phyloP scores from a whole-genome alignment of 2,888 invertebrate species.

The Meandrusa payeni region DNA sequence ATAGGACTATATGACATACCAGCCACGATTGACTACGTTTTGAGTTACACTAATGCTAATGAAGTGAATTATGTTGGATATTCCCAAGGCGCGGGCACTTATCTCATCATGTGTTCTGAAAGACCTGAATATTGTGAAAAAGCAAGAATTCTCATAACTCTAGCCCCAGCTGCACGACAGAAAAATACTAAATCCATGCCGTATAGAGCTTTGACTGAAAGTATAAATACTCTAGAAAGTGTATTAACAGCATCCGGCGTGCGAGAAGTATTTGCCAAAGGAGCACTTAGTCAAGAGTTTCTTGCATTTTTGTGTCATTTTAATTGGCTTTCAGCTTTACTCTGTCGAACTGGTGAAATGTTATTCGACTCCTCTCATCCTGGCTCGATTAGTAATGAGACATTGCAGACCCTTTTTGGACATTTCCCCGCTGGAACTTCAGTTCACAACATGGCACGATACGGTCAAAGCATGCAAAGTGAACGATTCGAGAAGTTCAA shows the following conservation, averaged over 20 bases:
- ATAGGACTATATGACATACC: slow-evolving; percentile 87
- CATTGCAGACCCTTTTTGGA: slow-evolving; percentile 26
- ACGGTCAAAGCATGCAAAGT: slow-evolving; percentile 35
- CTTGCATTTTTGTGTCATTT: slow-evolving; percentile 49
- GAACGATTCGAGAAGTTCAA: slow-evolving; percentile 39
- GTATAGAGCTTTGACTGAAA: slow-evolving; percentile 77
- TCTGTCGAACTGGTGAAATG: slow-evolving; percentile 24
- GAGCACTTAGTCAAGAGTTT: slow-evolving; percentile 19
- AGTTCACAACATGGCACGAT: slow-evolving; percentile 41
- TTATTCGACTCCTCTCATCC: slow-evolving; percentile 27
- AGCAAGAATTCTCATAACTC: slow-evolving; percentile 78
- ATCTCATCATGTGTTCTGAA: slow-evolving; percentile 78
- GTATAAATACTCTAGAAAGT: slow-evolving; percentile 57
- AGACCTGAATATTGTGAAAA: slow-evolving; percentile 84
- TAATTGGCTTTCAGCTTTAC: slow-evolving; percentile 31
- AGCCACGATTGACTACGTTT: slow-evolving; percentile 73
- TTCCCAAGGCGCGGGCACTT: slow-evolving; percentile 83
- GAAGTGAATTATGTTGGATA: slow-evolving; percentile 85
- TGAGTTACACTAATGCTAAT: slow-evolving; percentile 63
- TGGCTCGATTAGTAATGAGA: slow-evolving; percentile 34
- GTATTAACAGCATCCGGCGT: slow-evolving; percentile 18
- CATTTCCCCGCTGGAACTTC: slow-evolving; percentile 47
- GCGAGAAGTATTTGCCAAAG: slow-evolving; percentile 26
- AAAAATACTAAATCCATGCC: slow-evolving; percentile 54
- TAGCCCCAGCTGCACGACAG: slow-evolving; percentile 83